These are phyloP conservation scores for Notamacropus eugenii DNA, from an alignment of 2,797 vertebrate species.

Conservation along the genomic window DNA sequence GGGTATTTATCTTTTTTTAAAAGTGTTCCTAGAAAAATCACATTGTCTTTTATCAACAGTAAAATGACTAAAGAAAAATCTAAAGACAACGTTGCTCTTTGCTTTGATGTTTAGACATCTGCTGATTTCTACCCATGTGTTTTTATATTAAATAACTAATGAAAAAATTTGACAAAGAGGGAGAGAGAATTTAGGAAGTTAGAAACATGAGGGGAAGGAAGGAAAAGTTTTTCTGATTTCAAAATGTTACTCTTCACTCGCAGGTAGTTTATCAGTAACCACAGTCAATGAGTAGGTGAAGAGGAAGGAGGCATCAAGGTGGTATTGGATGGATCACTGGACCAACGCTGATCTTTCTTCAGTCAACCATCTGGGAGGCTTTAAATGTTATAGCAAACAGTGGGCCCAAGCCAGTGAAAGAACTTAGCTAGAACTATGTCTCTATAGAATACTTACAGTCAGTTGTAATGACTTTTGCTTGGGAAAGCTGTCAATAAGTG, in stretches of 20 bases:
- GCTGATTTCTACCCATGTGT: neutral
- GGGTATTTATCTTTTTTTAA: neutral
- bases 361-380: neutral
- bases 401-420: neutral
- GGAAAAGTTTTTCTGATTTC: neutral
- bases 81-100: neutral
- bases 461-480: neutral
- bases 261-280: neutral
- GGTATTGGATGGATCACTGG: neutral
- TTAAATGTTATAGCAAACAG: neutral
- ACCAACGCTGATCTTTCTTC: neutral
- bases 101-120: neutral
- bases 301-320: neutral
- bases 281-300: neutral
- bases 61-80: neutral
- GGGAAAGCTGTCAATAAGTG: neutral
- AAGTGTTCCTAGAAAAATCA: neutral
- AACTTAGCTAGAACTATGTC: neutral
- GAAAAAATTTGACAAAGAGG: neutral
- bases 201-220: neutral
- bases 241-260: neutral
- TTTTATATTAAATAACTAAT: neutral
- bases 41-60: neutral
- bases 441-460: neutral
- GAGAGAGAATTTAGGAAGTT: neutral